phyloP scores from a whole-genome alignment of 23 tunicate species.

The Phallusia fumigata region DNA sequence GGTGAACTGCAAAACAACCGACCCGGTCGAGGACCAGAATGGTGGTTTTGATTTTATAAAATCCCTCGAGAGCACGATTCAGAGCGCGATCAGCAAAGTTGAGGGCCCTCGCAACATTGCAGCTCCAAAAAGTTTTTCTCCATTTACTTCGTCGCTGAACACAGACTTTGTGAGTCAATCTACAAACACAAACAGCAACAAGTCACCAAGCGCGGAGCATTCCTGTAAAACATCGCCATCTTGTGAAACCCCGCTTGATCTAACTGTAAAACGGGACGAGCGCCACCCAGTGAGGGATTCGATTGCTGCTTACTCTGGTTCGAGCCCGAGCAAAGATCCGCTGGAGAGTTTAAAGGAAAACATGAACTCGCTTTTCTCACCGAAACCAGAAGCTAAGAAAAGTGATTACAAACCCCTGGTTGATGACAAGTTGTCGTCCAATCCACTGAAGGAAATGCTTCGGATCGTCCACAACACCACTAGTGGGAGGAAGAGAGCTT shows the following conservation, averaged over 20 bases:
- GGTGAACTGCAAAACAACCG: neutral
- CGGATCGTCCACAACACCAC: constrained; percentile 76
- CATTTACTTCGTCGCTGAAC: neutral
- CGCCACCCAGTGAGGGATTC: neutral
- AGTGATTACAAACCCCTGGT: neutral
- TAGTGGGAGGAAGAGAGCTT: neutral
- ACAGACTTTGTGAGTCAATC: neutral
- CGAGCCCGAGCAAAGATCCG: constrained; percentile 32
- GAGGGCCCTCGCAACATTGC: constrained; percentile 12
- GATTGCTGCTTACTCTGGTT: constrained; percentile 25
- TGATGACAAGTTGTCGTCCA: constrained; percentile 3
- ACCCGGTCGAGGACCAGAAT: neutral
- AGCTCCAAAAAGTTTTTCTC: neutral
- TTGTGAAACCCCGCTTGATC: constrained; percentile 20
- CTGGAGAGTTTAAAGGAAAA: constrained; percentile 53
- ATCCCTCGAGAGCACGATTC: constrained; percentile 81
- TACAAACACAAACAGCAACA: no score
- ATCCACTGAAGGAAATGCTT: constrained; percentile 83
- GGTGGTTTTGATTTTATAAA: constrained; percentile 66
- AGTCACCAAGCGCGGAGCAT: neutral
- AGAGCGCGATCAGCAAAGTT: constrained; percentile 88
- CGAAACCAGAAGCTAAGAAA: neutral
- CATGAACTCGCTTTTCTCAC: constrained; percentile 34
- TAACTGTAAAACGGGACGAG: constrained; percentile 41
- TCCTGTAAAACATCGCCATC: neutral